A percentile compares a stretch with the other conserved stretches of the same genome.
Conservation (phyloP, 2,888 invertebrate genomes). For the Conistra vaccinii region DNA sequence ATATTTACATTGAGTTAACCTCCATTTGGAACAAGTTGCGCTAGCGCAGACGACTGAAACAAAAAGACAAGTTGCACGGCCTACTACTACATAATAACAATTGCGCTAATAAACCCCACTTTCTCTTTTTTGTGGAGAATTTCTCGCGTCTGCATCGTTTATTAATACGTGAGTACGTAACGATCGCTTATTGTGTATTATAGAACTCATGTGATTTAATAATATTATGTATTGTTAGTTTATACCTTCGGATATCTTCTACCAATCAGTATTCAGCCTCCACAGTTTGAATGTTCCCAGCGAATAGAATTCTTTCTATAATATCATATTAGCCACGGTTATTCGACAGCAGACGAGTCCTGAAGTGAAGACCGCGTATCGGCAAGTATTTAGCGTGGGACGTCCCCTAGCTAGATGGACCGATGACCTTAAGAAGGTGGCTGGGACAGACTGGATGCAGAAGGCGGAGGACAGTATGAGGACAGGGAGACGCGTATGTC, state of each 20-base stretch:
- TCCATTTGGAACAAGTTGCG: slow-evolving; percentile 48
- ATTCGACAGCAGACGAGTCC: not conserved
- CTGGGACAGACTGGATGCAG: not conserved
- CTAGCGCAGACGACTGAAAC: slow-evolving; percentile 41
- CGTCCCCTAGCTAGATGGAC: not conserved
- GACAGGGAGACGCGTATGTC: no score
- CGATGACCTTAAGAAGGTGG: not conserved
- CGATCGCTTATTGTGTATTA: slow-evolving; percentile 46
- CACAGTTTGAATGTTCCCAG: not conserved
- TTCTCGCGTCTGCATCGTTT: slow-evolving; percentile 64
- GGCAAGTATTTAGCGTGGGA: not conserved
- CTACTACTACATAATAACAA: slow-evolving; percentile 64
- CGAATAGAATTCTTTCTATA: not conserved
- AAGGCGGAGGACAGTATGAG: not conserved
- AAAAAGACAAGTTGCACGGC: slow-evolving; percentile 58
- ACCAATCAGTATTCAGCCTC: not conserved
- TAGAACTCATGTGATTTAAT: slow-evolving; percentile 51
- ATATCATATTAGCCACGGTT: not conserved
- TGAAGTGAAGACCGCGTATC: not conserved
- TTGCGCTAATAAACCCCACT: slow-evolving; percentile 74
- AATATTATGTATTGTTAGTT: slow-evolving; percentile 20
- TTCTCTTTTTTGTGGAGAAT: slow-evolving; percentile 74
- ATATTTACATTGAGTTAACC: slow-evolving; percentile 62
- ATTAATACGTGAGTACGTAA: slow-evolving; percentile 61
- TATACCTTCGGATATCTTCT: not conserved